Percentiles rank a stretch among this genome's conserved stretches.
phyloP scores from a whole-genome alignment of 2,113 vertebrate genomes.

The Tylochromis polylepis region DNA sequence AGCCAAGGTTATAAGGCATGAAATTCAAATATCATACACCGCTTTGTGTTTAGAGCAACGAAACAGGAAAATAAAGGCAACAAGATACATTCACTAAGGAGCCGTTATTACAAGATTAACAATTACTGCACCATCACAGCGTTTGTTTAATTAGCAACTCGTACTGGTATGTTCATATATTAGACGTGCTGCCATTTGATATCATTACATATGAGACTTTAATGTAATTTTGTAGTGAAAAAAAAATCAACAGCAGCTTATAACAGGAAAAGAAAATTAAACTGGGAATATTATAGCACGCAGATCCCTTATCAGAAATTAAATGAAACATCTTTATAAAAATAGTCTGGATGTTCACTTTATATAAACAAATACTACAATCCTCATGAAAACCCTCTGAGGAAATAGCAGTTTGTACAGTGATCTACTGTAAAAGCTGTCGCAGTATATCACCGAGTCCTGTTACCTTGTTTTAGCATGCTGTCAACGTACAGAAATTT shows the following conservation, averaged over 20 bases:
- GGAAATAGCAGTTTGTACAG: background rate
- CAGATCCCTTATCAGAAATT: background rate
- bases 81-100: background rate
- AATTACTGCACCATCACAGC: background rate
- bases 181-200: background rate
- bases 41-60: background rate
- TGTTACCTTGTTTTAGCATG: background rate
- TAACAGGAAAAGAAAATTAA: background rate
- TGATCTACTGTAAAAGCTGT: background rate
- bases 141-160: background rate
- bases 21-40: background rate
- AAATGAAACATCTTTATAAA: background rate
- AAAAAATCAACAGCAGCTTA: background rate
- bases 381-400: fast-evolving
- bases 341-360: background rate
- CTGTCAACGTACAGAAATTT: background rate
- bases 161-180: background rate
- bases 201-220: background rate
- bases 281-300: background rate
- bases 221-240: background rate
- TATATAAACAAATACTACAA: background rate
- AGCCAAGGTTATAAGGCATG: background rate
- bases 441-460: background rate
- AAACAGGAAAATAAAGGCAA: background rate
- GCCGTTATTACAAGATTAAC: background rate